Percentiles rank a stretch among this genome's conserved stretches.
These are phyloP conservation scores for Heliangelus exortis DNA, from an alignment of 2,797 vertebrate genomes.

Conservation along the genomic window DNA sequence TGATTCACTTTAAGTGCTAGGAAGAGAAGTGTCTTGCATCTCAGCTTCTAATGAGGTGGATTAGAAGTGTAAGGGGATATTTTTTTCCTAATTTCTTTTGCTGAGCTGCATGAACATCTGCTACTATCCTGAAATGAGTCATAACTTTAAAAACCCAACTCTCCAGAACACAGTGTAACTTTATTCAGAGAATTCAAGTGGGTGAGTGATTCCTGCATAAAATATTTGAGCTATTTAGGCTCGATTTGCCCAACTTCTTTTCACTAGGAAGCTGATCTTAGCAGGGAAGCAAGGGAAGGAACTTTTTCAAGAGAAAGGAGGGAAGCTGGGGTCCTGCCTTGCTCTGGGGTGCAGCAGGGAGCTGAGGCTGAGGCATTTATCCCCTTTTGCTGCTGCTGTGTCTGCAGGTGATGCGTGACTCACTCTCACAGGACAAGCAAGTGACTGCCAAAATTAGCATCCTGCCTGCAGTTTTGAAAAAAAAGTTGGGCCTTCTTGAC, in stretches of 20 bases:
- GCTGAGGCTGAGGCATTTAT: background rate
- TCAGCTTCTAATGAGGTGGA: background rate
- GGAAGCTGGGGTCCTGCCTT: background rate
- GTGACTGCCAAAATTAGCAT: slow-evolving; percentile 24
- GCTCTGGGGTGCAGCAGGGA: background rate
- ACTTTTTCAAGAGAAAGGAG: background rate
- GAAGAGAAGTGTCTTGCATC: background rate
- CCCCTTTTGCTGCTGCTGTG: background rate
- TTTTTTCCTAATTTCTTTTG: background rate
- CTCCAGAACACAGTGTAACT: background rate
- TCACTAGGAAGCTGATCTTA: background rate
- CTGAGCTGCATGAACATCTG: background rate
- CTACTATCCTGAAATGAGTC: slow-evolving; percentile 15
- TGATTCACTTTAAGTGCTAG: background rate
- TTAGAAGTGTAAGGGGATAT: background rate
- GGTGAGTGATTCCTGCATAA: background rate
- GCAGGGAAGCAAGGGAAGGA: background rate
- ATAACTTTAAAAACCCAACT: background rate
- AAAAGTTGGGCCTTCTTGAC: background rate
- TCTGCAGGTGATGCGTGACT: background rate
- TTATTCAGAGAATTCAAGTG: background rate
- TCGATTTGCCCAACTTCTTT: background rate
- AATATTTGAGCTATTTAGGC: background rate
- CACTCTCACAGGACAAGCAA: slow-evolving; percentile 25
- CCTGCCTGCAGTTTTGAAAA: background rate